Conservation (phyloP, 2,888 invertebrate species). For the Entomobrya multifasciata region DNA sequence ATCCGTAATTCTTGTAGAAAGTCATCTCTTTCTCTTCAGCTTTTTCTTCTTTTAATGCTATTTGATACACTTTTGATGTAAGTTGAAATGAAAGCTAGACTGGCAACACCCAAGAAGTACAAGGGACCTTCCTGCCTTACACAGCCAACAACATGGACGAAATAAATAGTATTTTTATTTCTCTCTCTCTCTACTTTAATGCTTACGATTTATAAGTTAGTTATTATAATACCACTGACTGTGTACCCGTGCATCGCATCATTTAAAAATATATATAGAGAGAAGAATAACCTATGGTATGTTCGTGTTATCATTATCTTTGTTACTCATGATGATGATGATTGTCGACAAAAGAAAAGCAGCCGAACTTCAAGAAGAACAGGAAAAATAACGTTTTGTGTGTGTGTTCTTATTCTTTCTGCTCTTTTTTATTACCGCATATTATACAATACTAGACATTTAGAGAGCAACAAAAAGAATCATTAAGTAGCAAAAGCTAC, state of each 20-base stretch:
- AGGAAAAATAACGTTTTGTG: background rate
- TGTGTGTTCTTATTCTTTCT: background rate
- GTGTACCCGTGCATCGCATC: background rate
- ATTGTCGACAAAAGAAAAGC: constrained; percentile 22
- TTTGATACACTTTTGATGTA: background rate
- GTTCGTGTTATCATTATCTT: background rate
- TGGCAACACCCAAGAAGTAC: background rate
- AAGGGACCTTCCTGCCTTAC: constrained; percentile 16
- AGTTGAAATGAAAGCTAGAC: background rate
- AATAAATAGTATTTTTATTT: constrained; percentile 62
- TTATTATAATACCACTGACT: background rate
- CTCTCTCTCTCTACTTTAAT: constrained; percentile 47
- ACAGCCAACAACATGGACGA: too few species aligned
- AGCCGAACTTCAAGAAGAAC: background rate
- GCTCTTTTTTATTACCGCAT: constrained; percentile 26
- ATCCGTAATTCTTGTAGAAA: constrained; percentile 51
- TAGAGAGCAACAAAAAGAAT: constrained; percentile 30
- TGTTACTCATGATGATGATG: constrained; percentile 35
- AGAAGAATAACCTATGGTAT: background rate
- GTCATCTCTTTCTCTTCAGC: constrained; percentile 2
- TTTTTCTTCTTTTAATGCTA: constrained; percentile 1
- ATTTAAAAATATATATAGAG: background rate
- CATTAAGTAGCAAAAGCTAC: constrained; percentile 12
- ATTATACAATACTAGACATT: constrained; percentile 25
- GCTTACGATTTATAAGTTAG: constrained; percentile 9